phyloP scores from a whole-genome alignment of 2,113 vertebrate species.

The Melospiza melodia region DNA sequence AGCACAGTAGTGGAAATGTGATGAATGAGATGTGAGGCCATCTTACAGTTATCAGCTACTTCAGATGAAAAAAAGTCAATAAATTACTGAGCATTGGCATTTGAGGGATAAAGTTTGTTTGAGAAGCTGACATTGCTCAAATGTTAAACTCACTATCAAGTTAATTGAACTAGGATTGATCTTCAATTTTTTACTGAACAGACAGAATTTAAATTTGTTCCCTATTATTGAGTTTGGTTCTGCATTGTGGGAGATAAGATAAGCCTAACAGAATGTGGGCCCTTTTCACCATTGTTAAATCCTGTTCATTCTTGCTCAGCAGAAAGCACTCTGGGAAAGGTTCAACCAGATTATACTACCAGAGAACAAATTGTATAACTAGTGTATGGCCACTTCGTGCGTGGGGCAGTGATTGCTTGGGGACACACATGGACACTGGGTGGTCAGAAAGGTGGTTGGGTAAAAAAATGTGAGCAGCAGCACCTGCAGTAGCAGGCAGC shows the following conservation, averaged over 20 bases:
- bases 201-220: not conserved
- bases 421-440: rapidly evolving
- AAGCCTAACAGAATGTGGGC: not conserved
- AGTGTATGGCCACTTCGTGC: rapidly evolving
- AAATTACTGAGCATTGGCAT: not conserved
- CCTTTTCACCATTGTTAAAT: not conserved
- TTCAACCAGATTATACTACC: not conserved
- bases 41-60: not conserved
- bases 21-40: not conserved
- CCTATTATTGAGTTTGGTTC: not conserved
- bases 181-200: not conserved
- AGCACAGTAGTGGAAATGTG: not conserved
- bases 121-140: not conserved
- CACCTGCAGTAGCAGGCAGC: not conserved
- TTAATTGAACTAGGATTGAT: not conserved
- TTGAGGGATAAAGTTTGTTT: not conserved
- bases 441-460: not conserved
- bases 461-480: not conserved
- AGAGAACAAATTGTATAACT: not conserved
- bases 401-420: too few species aligned
- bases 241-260: not conserved
- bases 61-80: not conserved
- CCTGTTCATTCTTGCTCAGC: not conserved
- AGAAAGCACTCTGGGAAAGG: not conserved
- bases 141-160: not conserved